Evolutionary conservation across 64 coral and sea anemone genomes (phyloP), one percentile per base, ranked within the genome.

Genomic region (Porites australiensis): DNA sequence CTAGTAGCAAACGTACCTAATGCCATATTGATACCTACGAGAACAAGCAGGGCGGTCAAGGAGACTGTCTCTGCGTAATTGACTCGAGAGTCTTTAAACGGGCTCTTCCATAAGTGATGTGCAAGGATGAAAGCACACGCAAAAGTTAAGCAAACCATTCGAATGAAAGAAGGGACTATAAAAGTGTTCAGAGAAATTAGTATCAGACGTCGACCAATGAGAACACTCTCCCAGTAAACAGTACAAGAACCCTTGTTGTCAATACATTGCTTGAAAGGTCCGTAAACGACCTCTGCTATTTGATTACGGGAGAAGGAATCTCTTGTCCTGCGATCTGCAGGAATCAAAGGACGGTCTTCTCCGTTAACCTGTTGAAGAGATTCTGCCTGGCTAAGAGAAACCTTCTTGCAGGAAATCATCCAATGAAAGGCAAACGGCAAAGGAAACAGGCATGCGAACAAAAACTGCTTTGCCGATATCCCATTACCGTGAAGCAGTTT

Each of bases 211-310:
- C 96, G 89, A n/a, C 77, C 89, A 57, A 94, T 98, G 49, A 98
- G 57, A 67, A 98, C 86, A 62, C 96, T 98, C 77, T 98, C 93
- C 96, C 96, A 98, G 79, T 98, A 98, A 44, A 95, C 53, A 5
- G 86, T 64, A 13, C 89, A 93, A 19, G 48, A 37, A 44, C 11
- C n/a, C 0, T 83, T 61, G 4, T 18, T 76, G 13, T 83, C 55
- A 6, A 55, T 65, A 78, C 10, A 21, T 68, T 79, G 18, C 19
- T 77, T 64, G 52, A 95, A 98, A 44, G 96, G 93, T 44, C 88
- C 96, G 44, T 82, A 91, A 37, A 98, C 53, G n/a, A 89, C 86
- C 61, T 68, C 74, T n/a, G 70, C 13, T 0, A 64, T 8, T 64
- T 15, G n/a, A 63, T 50, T 51, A 6, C 18, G 45, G 2, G 46